Conservation (phyloP, 1,140 invertebrate genomes). For the Cryptotermes secundus region DNA sequence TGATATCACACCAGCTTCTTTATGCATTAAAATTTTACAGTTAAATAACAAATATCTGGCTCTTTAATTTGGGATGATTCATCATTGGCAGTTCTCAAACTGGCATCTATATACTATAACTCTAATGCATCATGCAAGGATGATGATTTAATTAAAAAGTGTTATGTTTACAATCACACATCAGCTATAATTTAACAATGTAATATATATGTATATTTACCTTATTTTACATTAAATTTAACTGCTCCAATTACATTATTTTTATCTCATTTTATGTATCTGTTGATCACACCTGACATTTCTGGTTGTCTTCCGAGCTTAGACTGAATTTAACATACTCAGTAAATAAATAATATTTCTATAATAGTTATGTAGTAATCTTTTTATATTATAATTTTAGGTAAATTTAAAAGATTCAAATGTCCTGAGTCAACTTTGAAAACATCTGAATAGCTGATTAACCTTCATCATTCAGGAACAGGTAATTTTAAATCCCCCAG, state of each 20-base stretch:
- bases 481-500: too few species aligned
- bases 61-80: not conserved
- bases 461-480: not conserved
- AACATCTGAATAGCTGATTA: not conserved
- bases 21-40: not conserved
- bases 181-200: conserved; percentile 4
- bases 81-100: not conserved
- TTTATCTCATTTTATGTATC: not conserved
- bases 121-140: not conserved
- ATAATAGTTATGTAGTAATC: not conserved
- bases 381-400: not conserved
- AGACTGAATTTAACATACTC: not conserved
- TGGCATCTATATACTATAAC: not conserved
- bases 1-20: not conserved
- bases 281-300: not conserved
- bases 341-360: not conserved
- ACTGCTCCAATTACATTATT: not conserved
- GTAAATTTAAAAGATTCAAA: not conserved
- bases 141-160: not conserved
- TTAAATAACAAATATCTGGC: conserved; percentile 1
- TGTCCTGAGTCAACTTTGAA: not conserved
- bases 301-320: not conserved
- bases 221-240: not conserved
- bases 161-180: not conserved
- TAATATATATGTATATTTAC: not conserved